Percentiles rank a stretch among this genome's conserved stretches.
Evolutionary conservation across 2,888 invertebrate species (phyloP).

Genomic region (Limnephilus marmoratus): DNA sequence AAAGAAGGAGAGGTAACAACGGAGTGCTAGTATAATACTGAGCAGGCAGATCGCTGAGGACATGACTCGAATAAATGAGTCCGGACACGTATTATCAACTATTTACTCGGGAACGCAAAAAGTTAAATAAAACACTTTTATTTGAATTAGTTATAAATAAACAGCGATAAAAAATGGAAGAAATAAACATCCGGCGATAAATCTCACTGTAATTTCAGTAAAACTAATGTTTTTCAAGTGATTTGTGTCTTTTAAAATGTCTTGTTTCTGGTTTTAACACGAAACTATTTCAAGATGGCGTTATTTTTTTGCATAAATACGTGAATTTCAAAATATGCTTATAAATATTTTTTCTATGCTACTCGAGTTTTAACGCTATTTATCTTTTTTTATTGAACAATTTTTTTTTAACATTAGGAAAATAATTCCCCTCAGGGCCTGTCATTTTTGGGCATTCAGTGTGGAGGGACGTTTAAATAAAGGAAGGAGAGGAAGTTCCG

Average conservation of each 20-base stretch:
- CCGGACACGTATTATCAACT: constrained; percentile 1
- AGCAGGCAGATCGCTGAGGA: constrained; percentile 21
- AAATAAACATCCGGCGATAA: not conserved
- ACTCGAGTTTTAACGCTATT: not conserved
- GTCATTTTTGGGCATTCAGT: too few relatives aligned
- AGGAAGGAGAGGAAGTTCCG: too few relatives aligned
- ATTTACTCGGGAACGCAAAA: not conserved
- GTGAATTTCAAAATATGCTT: not conserved
- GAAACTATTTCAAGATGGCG: not conserved
- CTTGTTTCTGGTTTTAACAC: not conserved
- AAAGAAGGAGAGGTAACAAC: not conserved
- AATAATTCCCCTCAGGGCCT: too few relatives aligned
- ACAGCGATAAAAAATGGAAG: not conserved
- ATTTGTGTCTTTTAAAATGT: not conserved
- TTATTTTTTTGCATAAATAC: not conserved
- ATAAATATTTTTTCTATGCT: not conserved
- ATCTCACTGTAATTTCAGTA: not conserved
- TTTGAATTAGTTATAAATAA: not conserved
- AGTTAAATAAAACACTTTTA: not conserved
- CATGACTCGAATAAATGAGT: constrained; percentile 29
- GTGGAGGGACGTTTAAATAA: too few relatives aligned
- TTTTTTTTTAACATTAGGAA: too few relatives aligned
- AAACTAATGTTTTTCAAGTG: not conserved
- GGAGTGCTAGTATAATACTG: not conserved
- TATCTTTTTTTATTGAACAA: too few relatives aligned